Evolutionary conservation across 2,888 invertebrate species (phyloP), one percentile per base, ranked within the genome.

Genomic region (Gortyna flavago): DNA sequence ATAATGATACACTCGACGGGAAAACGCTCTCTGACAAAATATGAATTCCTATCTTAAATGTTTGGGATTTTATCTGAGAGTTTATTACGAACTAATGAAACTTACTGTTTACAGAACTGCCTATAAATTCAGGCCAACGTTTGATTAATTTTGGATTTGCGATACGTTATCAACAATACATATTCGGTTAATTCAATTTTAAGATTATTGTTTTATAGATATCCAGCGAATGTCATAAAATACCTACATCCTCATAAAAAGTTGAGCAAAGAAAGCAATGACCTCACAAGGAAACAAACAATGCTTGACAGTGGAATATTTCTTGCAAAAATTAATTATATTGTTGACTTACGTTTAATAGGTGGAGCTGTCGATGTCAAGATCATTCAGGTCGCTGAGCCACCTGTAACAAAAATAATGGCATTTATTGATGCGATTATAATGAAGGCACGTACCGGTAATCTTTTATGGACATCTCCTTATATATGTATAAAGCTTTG

Each of bases 301-400:
- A 86, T 83, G 80, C 72, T 75, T 82, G 84, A 87, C 80, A 90
- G 87, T 88, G 87, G 86, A 90, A 89, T 87, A 85, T 88, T 88
- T 88, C 71, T 83, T 73, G 83, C 84, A 77, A 80, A 90, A 89
- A 85, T 74, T 86, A 86, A 88, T 89, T 81, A 85, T 85, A 83
- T 75, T 88, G 85, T 87, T 87, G 88, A 93, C 96, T 96, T 92
- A 96, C 96, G 91, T 94, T 95, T 95, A 96, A 92, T 93, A 91
- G 92, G 94, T 92, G 94, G 93, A 92, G 92, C 91, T 91, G 93
- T 91, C 90, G 93, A 93, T 91, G 93, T 91, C 91, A 94, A 93
- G 93, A 91, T 93, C 95, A 96, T 96, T 94, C 95, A 96, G 94
- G 92, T 95, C 92, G 92, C 87, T 89, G 93, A 90, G 92, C 93